A percentile compares a stretch with the other conserved stretches of the same genome.
Evolutionary conservation across 1,140 invertebrate genomes (phyloP).

Genomic region (Leucophenga varia): DNA sequence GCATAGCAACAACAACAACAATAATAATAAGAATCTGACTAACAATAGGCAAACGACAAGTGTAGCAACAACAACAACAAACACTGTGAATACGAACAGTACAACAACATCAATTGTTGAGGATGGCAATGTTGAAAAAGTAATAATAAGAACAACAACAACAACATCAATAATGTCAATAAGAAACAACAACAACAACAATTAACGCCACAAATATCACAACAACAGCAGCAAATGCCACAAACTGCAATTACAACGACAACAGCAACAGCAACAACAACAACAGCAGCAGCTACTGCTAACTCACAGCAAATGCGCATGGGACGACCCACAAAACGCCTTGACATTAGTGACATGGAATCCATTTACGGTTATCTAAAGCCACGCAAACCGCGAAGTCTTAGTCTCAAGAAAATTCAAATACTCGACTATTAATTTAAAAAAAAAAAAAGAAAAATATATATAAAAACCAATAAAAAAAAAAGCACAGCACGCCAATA

Average conservation of each 20-base stretch:
- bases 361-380: constrained; percentile 56
- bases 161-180: too few relatives aligned
- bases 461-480: too few relatives aligned
- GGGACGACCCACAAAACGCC: constrained; percentile 44
- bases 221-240: constrained; percentile 17
- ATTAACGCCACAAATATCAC: constrained; percentile 17
- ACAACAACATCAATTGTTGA: too few relatives aligned
- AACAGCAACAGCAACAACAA: constrained; percentile 15
- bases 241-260: constrained; percentile 12
- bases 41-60: constrained; percentile 39
- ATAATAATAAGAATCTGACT: constrained; percentile 40
- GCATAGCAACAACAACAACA: constrained; percentile 43
- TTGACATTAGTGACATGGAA: constrained; percentile 55
- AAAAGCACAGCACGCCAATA: constrained; percentile 4
- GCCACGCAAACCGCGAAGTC: constrained; percentile 52
- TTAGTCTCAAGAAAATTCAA: constrained; percentile 54
- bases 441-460: too few relatives aligned
- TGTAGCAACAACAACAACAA: constrained; percentile 16
- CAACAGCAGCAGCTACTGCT: too few relatives aligned
- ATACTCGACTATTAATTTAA: constrained; percentile 52
- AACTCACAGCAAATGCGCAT: too few relatives aligned
- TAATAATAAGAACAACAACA: constrained; percentile 19
- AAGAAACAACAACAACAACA: too few relatives aligned
- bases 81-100: too few relatives aligned
- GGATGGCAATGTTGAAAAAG: too few relatives aligned